Base-by-base conservation (phyloP, 2,888 invertebrate species). In the Drosophila neoperkinsi region DNA sequence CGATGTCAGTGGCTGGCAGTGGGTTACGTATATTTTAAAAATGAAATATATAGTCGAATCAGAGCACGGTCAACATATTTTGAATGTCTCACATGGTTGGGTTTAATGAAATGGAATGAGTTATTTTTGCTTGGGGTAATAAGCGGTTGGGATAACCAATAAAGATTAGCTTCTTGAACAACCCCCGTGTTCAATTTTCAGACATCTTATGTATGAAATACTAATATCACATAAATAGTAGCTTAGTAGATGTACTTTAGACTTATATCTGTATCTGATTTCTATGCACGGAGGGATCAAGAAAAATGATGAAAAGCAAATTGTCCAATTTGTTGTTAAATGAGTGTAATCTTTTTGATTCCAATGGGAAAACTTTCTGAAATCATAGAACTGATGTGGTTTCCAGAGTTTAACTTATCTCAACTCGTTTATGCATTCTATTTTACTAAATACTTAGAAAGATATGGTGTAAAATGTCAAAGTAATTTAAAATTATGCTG, bases 11-110 rank as follows among this genome's bases (percentile, higher is more conserved):
- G 28, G 28, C n/a, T 9, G 74, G 57, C 56, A 56, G 43, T 52
- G 73, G 67, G 18, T 57, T 51, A 50, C 53, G 34, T 57, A 50
- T 46, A 64, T 76, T 84, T 84, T 62, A 71, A 79, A 87, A 73
- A 56, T 72, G 66, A 74, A 66, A 69, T 82, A 55, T 46, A 74
- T 72, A 71, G 28, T 50, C 50, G 53, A 62, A 36, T 66, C 58
- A 57, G n/a, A 51, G 52, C 11, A 46, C 28, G 41, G 55, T 13
- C 21, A 77, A 71, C 88, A 89, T 88, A 88, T 85, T 84, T 74
- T 65, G 71, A 76, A 77, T 71, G 66, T 55, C 61, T 56, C 18
- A 46, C 43, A 28, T 61, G 71, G 66, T 53, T 31, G 41, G 77
- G 71, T 38, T 67, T 51, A 78, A 67, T 66, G 65, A 60, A 66